phyloP scores from a whole-genome alignment of 2,113 vertebrate genomes.

The Cyprinus carpio region DNA sequence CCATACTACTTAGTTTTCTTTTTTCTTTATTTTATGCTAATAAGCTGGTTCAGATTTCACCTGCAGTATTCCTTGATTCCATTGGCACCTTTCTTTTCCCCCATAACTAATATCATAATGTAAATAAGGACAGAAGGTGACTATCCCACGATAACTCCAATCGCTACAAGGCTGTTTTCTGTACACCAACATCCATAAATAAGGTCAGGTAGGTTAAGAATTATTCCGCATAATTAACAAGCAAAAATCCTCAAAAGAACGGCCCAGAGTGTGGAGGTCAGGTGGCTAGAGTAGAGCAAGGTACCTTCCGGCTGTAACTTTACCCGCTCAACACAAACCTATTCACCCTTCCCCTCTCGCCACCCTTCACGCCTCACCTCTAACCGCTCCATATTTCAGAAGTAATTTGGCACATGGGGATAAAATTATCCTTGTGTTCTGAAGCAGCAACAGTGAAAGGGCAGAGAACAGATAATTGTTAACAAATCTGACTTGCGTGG shows the following conservation, averaged over 20 bases:
- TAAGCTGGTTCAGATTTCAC: too few relatives aligned
- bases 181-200: background rate
- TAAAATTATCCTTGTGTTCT: slow-evolving; percentile 16
- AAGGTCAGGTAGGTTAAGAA: slow-evolving; percentile 1
- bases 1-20: too few relatives aligned
- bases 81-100: too few relatives aligned
- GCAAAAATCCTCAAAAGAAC: slow-evolving; percentile 10
- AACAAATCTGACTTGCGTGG: slow-evolving; percentile 47
- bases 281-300: background rate
- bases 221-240: slow-evolving; percentile 14
- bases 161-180: background rate
- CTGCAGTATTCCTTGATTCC: too few relatives aligned
- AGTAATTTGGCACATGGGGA: slow-evolving; percentile 28
- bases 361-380: slow-evolving; percentile 14
- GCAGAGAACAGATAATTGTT: slow-evolving; percentile 47
- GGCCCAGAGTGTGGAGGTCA: background rate
- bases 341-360: background rate
- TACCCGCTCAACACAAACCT: background rate
- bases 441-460: slow-evolving; percentile 29
- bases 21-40: too few relatives aligned
- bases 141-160: background rate
- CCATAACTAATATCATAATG: background rate
- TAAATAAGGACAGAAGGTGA: background rate
- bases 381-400: slow-evolving; percentile 26
- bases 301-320: background rate